Evolutionary conservation across 2,113 vertebrate genomes (phyloP), one percentile per base, ranked within the genome.

Genomic region (Labeo rohita): DNA sequence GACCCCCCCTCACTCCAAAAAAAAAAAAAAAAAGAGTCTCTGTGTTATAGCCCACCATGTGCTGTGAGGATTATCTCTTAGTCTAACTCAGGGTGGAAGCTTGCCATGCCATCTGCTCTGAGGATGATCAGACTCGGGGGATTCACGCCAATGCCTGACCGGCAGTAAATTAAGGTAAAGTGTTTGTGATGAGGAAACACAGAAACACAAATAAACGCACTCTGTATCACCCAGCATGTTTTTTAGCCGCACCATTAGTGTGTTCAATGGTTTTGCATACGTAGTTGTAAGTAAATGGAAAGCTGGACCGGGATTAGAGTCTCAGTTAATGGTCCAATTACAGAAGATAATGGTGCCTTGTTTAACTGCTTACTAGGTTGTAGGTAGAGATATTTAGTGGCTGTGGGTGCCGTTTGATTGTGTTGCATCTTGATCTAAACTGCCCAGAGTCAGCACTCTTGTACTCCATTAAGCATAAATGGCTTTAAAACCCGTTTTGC

Each of bases 91-190:
- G 87, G 83, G 87, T 70, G 78, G 65, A 61, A 54, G 83, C 84
- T 85, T 15, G 74, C 66, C 85, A 74, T 70, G 88, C 92, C 92
- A 93, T 92, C 93, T 93, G 92, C 92, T 90, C 90, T 76, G 74
- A 83, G 85, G 83, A 76, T 86, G 79, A 85, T 88, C 85, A 77
- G 34, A 87, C 23, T 83, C 28, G n/a, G 59, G 39, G 66, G 87
- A 87, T 87, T 83, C 73, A 84, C 80, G 78, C 75, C 72, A 77
- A 75, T 80, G 56, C 23, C 39, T 23, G 39, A 45, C 59, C 23
- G 50, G 13, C 80, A 80, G 80, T 36, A 80, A 88, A 88, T 83
- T 72, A 77, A 83, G 84, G 86, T 84, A 86, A 84, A 66, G 74
- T 45, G 70, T 73, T 68, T 66, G 79, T 15, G 28, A 54, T 63